Conservation (phyloP, 2,888 invertebrate genomes). For the Serrognathus titanus region DNA sequence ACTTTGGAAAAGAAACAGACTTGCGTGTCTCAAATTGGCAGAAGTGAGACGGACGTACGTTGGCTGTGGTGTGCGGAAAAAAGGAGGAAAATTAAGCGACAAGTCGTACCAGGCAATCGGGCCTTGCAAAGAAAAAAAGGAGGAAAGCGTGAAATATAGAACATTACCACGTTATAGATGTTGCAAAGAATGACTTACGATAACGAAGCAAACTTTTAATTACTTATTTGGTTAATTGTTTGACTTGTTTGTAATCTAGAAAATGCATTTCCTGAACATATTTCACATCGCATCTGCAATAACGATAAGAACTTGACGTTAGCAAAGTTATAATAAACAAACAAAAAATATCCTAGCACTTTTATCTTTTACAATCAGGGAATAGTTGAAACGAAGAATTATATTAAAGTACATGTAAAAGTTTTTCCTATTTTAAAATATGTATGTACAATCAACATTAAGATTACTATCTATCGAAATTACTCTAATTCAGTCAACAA, state of each 20-base stretch:
- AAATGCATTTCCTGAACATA: background rate
- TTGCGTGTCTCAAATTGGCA: slow-evolving; percentile 41
- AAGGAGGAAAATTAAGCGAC: slow-evolving; percentile 43
- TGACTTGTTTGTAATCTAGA: slow-evolving; percentile 1
- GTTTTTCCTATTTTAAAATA: too few species aligned
- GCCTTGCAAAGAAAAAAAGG: slow-evolving; percentile 17
- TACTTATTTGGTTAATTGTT: slow-evolving; percentile 19
- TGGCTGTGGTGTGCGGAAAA: slow-evolving; percentile 33
- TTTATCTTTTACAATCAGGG: too few species aligned
- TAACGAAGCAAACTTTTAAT: slow-evolving; percentile 20
- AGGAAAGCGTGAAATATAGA: slow-evolving; percentile 42
- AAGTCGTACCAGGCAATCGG: slow-evolving; percentile 44
- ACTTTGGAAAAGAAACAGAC: slow-evolving; percentile 34
- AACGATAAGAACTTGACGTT: too few species aligned
- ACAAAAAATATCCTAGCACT: too few species aligned
- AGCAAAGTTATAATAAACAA: too few species aligned
- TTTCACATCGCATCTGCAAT: too few species aligned
- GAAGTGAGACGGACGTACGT: slow-evolving; percentile 40
- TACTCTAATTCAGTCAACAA: too few species aligned
- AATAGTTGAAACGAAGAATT: too few species aligned
- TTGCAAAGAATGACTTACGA: slow-evolving; percentile 15
- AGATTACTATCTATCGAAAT: too few species aligned
- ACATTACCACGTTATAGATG: slow-evolving; percentile 37
- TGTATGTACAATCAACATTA: too few species aligned
- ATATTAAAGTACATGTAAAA: too few species aligned